phyloP scores from a whole-genome alignment of 2,113 vertebrate genomes.

The Xenus cinereus region DNA sequence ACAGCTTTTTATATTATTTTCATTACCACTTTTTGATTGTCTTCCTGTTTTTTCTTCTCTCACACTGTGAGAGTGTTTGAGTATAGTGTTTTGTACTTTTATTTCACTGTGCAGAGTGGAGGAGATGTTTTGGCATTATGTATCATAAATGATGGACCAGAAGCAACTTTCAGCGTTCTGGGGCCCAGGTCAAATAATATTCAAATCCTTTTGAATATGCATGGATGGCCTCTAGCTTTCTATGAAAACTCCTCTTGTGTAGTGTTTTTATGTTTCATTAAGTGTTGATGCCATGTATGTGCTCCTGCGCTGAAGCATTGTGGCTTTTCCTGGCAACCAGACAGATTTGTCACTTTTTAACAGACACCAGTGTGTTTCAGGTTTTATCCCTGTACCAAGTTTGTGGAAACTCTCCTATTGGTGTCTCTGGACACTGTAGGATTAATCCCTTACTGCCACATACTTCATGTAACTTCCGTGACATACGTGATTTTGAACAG shows the following conservation, averaged over 20 bases:
- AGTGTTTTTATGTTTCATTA: slow-evolving; percentile 18
- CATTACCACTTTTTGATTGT: background rate
- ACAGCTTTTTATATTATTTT: background rate
- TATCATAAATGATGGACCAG: background rate
- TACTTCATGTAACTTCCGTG: background rate
- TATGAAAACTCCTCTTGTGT: background rate
- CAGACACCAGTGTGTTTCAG: background rate
- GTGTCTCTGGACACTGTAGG: background rate
- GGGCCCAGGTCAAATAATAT: slow-evolving; percentile 29
- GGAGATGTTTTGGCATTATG: background rate
- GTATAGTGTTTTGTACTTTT: background rate
- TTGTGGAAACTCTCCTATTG: background rate
- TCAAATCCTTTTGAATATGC: slow-evolving; percentile 22
- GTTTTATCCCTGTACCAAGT: background rate
- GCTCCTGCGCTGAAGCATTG: background rate
- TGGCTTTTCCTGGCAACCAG: background rate
- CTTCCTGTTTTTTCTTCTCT: background rate
- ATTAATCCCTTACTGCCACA: background rate
- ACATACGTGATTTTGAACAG: background rate
- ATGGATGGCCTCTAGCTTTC: background rate
- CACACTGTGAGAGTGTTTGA: background rate
- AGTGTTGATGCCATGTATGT: background rate
- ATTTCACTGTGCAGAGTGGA: background rate
- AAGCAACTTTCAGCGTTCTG: background rate
- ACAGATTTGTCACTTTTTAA: background rate